Evolutionary conservation across 92 coral and sea anemone species (phyloP).

Genomic region (Porites rus): DNA sequence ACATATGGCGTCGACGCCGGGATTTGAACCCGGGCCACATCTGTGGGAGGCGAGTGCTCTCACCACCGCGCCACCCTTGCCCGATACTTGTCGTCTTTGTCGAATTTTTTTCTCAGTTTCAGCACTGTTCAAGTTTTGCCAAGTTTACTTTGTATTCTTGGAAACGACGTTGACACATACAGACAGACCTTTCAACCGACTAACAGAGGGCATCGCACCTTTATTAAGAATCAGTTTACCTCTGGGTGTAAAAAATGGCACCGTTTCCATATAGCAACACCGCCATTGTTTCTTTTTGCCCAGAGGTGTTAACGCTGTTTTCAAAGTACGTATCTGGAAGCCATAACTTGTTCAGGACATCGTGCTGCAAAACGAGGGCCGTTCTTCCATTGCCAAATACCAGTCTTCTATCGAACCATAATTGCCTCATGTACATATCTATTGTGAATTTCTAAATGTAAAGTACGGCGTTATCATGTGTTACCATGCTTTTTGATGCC

Average conservation of each 20-base stretch:
- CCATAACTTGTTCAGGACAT: slow-evolving; percentile 3
- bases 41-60: too few species aligned
- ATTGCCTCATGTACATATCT: slow-evolving; percentile 32
- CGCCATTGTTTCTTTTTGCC: slow-evolving; percentile 17
- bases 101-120: too few species aligned
- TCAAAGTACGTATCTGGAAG: slow-evolving; percentile 45
- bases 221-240: neutral
- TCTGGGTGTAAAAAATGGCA: slow-evolving; percentile 10
- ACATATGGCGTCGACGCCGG: too few species aligned
- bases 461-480: too few species aligned
- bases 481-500: too few species aligned
- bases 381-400: slow-evolving; percentile 8
- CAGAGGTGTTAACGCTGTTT: slow-evolving; percentile 26
- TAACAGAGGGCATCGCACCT: neutral
- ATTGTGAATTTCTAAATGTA: slow-evolving; percentile 18
- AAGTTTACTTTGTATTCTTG: too few species aligned
- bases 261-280: slow-evolving; percentile 27
- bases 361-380: slow-evolving; percentile 16
- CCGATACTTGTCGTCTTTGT: too few species aligned
- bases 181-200: neutral
- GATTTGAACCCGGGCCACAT: too few species aligned
- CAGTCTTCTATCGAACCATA: slow-evolving; percentile 32
- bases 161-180: too few species aligned
- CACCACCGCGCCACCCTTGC: too few species aligned
- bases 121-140: too few species aligned